These are phyloP conservation scores for Glyptemys insculpta DNA, from an alignment of 2,797 vertebrate genomes.

Conservation along the genomic window DNA sequence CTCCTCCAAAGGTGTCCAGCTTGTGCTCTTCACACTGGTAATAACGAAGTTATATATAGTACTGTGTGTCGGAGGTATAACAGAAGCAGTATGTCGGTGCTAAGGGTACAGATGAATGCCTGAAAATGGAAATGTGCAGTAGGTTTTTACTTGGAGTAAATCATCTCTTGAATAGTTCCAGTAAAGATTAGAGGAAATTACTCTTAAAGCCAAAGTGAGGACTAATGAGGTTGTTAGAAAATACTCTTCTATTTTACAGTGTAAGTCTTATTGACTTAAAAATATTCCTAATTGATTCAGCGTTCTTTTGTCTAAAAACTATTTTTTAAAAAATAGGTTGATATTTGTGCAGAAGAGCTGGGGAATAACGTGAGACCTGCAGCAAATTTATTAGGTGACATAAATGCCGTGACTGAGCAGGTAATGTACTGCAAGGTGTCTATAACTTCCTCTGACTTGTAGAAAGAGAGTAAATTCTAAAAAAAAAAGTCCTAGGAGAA, in stretches of 20 bases:
- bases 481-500: neutral
- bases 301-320: neutral
- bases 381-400: constrained; percentile 91
- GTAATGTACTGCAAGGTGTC: constrained; percentile 71
- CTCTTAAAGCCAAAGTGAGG: neutral
- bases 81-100: neutral
- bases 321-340: constrained; percentile 83
- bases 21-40: neutral
- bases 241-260: neutral
- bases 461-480: neutral
- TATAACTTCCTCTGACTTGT: neutral
- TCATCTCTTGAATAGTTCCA: neutral
- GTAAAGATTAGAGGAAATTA: neutral
- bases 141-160: constrained; percentile 8
- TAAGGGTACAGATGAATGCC: neutral
- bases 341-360: constrained; percentile 96
- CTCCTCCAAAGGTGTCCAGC: neutral
- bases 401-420: constrained; percentile 89
- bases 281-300: neutral
- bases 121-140: neutral
- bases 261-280: neutral
- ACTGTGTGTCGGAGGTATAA: neutral
- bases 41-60: neutral
- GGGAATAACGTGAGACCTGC: constrained; percentile 94
- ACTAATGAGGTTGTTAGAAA: neutral